A percentile compares a stretch with the other conserved stretches of the same genome.
Evolutionary conservation across 35 echinoderm and acorn worm species (phyloP).

Genomic region (Apostichopus parvimensis): DNA sequence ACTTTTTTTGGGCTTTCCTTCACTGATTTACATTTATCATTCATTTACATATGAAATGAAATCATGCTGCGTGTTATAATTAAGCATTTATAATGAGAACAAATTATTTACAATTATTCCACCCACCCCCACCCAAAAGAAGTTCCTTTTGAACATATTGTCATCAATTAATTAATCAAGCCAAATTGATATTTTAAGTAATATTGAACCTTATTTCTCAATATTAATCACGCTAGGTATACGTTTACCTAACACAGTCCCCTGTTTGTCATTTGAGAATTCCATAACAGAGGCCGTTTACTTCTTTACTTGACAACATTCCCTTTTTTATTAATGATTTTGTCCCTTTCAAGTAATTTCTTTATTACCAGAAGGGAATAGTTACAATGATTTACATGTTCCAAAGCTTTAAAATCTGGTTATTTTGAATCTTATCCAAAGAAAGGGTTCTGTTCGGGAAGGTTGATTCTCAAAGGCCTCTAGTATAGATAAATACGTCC

Average conservation of each 20-base stretch:
- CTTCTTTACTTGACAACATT: not conserved
- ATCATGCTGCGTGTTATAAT: too few species aligned
- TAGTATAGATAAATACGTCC: not conserved
- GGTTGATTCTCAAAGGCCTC: not conserved
- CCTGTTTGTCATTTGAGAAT: constrained; percentile 8
- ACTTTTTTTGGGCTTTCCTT: too few species aligned
- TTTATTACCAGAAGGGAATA: constrained; percentile 9
- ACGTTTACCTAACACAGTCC: not conserved
- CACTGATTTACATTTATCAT: too few species aligned
- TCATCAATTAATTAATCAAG: too few species aligned
- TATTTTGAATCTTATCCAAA: not conserved
- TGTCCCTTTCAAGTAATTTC: not conserved
- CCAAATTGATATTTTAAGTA: too few species aligned
- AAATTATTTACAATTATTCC: too few species aligned
- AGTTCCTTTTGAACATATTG: too few species aligned
- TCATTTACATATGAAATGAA: too few species aligned
- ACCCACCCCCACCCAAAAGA: too few species aligned
- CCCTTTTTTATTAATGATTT: constrained; percentile 7
- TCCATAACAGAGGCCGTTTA: not conserved
- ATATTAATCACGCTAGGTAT: too few species aligned
- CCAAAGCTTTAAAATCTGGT: not conserved
- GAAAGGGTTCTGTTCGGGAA: not conserved
- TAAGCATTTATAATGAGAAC: too few species aligned
- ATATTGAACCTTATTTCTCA: too few species aligned
- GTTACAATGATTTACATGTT: constrained; percentile 15